phyloP scores from a whole-genome alignment of 1,140 invertebrate genomes.

The Cephus cinctus region DNA sequence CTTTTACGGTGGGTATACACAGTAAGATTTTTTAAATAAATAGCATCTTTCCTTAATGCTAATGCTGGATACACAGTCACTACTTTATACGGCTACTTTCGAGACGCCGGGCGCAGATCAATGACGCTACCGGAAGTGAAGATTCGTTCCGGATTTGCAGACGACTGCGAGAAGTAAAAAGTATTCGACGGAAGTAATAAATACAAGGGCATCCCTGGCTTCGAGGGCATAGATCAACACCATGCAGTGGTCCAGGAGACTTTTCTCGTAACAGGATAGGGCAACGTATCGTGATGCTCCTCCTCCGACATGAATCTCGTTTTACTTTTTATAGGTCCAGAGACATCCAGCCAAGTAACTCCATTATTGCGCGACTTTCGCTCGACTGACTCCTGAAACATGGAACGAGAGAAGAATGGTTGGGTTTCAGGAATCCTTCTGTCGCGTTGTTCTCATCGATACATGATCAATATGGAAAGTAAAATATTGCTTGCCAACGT shows the following conservation, averaged over 20 bases:
- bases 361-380: constrained; percentile 15
- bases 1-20: too few relatives aligned
- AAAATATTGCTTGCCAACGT: too few relatives aligned
- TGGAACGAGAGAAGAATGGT: neutral
- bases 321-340: constrained; percentile 13
- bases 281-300: constrained; percentile 1
- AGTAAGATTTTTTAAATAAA: too few relatives aligned
- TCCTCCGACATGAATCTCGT: neutral
- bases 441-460: too few relatives aligned
- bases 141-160: constrained; percentile 12
- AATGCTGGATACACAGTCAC: too few relatives aligned
- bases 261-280: neutral
- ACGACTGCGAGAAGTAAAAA: neutral
- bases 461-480: too few relatives aligned
- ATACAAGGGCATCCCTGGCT: constrained; percentile 9
- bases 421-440: neutral
- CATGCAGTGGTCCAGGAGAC: too few relatives aligned
- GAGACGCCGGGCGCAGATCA: neutral
- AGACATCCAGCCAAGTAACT: constrained; percentile 17
- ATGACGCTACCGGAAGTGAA: constrained; percentile 10
- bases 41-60: too few relatives aligned
- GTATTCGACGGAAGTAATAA: constrained; percentile 11
- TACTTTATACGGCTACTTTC: too few relatives aligned
- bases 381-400: neutral
- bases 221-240: constrained; percentile 13